Evolutionary conservation across 2,888 invertebrate species (phyloP).

Genomic region (Ferrisia virgata): DNA sequence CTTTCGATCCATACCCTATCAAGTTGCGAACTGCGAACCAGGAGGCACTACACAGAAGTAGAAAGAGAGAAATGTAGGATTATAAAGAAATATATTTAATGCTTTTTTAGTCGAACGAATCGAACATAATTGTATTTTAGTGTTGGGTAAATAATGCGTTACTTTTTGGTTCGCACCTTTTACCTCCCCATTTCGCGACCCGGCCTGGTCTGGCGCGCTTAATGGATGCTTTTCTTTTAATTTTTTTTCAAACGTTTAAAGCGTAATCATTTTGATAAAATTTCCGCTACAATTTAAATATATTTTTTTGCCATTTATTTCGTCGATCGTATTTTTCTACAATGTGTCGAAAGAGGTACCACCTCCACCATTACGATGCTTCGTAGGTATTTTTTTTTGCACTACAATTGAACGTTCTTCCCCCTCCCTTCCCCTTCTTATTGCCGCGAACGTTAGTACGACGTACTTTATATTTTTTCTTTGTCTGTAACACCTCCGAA

Average conservation of each 20-base stretch:
- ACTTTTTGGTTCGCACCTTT: conserved; percentile 22
- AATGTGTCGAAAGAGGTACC: no score
- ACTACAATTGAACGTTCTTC: neutral
- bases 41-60: neutral
- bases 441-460: no score
- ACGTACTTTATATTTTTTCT: neutral
- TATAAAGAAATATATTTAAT: conserved; percentile 34
- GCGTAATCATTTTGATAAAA: conserved; percentile 24
- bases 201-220: neutral
- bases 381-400: neutral
- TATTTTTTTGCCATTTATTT: neutral
- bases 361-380: neutral
- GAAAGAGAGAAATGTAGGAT: neutral
- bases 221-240: conserved; percentile 28
- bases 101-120: conserved; percentile 22
- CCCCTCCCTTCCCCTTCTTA: neutral
- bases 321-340: neutral
- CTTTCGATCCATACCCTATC: no score
- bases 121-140: conserved; percentile 27
- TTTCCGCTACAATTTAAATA: conserved; percentile 22
- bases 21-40: no score
- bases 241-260: neutral
- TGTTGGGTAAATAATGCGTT: conserved; percentile 30
- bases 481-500: neutral
- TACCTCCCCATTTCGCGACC: no score